Conservation (phyloP, 2,797 vertebrate genomes). For the Catamblyrhynchus diadema region DNA sequence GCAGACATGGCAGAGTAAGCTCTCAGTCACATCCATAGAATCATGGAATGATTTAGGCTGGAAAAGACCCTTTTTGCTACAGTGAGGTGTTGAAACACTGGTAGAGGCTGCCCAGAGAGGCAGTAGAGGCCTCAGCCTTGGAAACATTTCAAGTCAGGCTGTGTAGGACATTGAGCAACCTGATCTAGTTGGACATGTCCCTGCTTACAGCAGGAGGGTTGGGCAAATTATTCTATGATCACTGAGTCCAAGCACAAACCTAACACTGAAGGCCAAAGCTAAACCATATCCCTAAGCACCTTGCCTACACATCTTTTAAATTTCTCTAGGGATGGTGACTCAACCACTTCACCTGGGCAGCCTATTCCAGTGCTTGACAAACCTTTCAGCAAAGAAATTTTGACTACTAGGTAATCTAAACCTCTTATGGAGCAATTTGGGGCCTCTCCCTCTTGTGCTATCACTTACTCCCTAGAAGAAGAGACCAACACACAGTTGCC, state of each 20-base stretch:
- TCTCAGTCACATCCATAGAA: not conserved
- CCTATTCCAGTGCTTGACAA: not conserved
- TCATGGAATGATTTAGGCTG: not conserved
- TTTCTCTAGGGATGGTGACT: not conserved
- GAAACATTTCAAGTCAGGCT: not conserved
- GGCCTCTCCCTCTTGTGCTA: fast-evolving
- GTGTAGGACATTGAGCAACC: not conserved
- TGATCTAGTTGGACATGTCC: not conserved
- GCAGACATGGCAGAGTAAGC: not conserved
- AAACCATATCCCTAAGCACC: not conserved
- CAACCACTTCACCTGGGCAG: not conserved
- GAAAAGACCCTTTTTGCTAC: not conserved
- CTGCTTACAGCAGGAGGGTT: not conserved
- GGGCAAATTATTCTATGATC: not conserved
- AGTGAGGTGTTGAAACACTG: not conserved
- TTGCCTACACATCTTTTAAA: fast-evolving
- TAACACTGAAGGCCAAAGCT: not conserved
- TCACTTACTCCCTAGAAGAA: not conserved
- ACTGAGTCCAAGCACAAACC: not conserved
- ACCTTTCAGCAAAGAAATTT: not conserved
- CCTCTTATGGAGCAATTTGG: not conserved
- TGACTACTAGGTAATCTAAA: not conserved
- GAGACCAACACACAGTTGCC: not conserved
- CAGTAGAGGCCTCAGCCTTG: not conserved
- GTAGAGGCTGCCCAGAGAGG: not conserved